Evolutionary conservation across 2,888 invertebrate species (phyloP), one percentile per base, ranked within the genome.

Genomic region (Aporophyla nigra): DNA sequence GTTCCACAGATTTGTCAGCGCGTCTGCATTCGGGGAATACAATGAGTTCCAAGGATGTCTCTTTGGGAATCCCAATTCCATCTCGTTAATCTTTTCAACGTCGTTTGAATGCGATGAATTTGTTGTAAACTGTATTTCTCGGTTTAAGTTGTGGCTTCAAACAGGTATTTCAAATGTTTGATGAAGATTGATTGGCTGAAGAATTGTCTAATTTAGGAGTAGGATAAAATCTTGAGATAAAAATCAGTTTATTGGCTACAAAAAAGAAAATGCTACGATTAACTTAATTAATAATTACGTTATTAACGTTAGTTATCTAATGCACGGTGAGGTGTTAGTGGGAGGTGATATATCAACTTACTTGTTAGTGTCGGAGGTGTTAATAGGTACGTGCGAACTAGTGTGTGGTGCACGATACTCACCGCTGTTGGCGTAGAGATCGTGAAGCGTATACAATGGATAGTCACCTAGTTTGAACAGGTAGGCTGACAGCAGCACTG

Each of bases 401-500:
- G 86, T 82, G 87, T 91, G 89, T 91, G 87, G 92, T 92, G 93
- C 93, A 92, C 95, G 93, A 93, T 96, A 96, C 96, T 96, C 94
- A 96, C 96, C 95, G 92, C 91, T 90, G 92, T 85, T 90, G 92
- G 92, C 91, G 93, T 91, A 92, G 93, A 93, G 92, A 93, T 95
- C 94, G 92, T 94, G 95, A 94, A 96, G 95, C 94, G 94, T 93
- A 96, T 96, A 94, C 93, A 96, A 94, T 91, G 94, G 92, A 96
- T 96, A 96, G 91, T 96, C 96, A 97, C 97, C 97, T 97, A 97
- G 93, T 96, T 97, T 97, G 93, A 95, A 94, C 93, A 97, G 96
- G 95, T 97, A 97, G 86, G 96, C 95, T 76, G 96, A 96, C 88
- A 97, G 93, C 86, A 97, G 93, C 82, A 96, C 93, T 62, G 96